phyloP scores from a whole-genome alignment of 2,113 vertebrate genomes.

The Odontesthes bonariensis region DNA sequence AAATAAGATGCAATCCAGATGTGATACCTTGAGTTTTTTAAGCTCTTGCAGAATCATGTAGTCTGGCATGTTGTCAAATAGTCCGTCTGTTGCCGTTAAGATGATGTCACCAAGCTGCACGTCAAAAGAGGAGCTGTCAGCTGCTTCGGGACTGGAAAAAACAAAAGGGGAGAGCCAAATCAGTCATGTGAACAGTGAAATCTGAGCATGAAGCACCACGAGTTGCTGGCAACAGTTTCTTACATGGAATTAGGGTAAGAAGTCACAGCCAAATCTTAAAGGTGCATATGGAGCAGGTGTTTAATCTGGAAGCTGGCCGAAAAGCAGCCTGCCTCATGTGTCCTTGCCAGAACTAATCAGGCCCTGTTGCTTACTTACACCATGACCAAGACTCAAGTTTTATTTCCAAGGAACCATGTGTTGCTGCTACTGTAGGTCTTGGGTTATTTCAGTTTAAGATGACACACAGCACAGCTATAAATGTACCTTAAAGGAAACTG shows the following conservation, averaged over 20 bases:
- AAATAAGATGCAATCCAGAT: background rate
- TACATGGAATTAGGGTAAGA: constrained; percentile 30
- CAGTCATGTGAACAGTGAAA: constrained; percentile 35
- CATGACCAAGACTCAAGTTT: constrained; percentile 23
- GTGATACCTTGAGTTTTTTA: constrained; percentile 93
- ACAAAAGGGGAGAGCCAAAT: constrained; percentile 10
- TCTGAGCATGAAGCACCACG: constrained; percentile 15
- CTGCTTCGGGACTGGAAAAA: constrained; percentile 90
- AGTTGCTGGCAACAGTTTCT: constrained; percentile 30
- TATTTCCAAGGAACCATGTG: constrained; percentile 36
- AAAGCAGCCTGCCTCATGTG: constrained; percentile 9
- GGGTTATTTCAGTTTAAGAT: constrained; percentile 16
- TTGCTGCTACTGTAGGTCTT: constrained; percentile 11
- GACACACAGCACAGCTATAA: constrained; percentile 1
- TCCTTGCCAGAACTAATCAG: constrained; percentile 8
- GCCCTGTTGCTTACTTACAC: constrained; percentile 24
- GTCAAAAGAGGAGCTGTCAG: constrained; percentile 96
- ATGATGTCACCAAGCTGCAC: constrained; percentile 99
- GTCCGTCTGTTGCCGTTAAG: constrained; percentile 94
- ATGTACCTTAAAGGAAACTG: constrained; percentile 2
- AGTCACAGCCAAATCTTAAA: constrained; percentile 32
- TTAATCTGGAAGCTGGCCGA: constrained; percentile 35
- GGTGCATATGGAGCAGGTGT: background rate
- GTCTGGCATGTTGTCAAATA: constrained; percentile 99
- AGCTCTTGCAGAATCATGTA: constrained; percentile 99